Evolutionary conservation across 1,140 invertebrate species (phyloP), one percentile per base, ranked within the genome.

Genomic region (Chrysoperla carnea): DNA sequence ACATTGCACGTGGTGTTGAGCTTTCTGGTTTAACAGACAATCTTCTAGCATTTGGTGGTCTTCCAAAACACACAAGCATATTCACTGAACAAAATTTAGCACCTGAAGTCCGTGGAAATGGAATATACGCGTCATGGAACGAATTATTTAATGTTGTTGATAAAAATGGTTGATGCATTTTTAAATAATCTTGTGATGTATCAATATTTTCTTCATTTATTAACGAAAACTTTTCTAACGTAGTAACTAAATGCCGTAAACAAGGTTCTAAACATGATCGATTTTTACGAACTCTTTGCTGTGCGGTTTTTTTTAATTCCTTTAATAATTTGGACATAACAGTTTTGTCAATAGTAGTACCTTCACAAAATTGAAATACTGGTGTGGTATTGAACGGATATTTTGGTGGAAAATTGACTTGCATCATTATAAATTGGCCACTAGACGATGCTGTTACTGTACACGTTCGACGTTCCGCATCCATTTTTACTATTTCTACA

Each of bases 101-200:
- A 5, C 90, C 90, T 9, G 86, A 93, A 1, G 90, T 95, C 42
- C 88, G 68, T 1, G 91, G 91, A 65, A 93, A 96, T 1, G 91
- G 91, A 47, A 96, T 85, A 51, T 81, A 86, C n/a, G 80, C 73
- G 55, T 85, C 82, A 44, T 81, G 76, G 39, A 67, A 60, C 8
- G 65, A 63, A 23, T 60, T 57, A 47, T 67, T 69, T n/a, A 66
- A 45, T 40, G 47, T 52, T 3, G 41, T 28, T 2, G 53, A 46
- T 11, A 53, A 44, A 47, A 56, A 58, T 0, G 48, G 36, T 51
- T 5, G 46, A 2, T 43, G 38, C n/a, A 33, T 11, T 9, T 17
- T 39, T 27, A 28, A 47, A 28, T 37, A 47, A 36, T 12, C 39
- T 14, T 38, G 40, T n/a, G 36, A 36, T 31, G n/a, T 14, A 11